A percentile compares a stretch with the other conserved stretches of the same genome.
phyloP scores from a whole-genome alignment of 2,797 vertebrate species.

The Eptatretus atami region DNA sequence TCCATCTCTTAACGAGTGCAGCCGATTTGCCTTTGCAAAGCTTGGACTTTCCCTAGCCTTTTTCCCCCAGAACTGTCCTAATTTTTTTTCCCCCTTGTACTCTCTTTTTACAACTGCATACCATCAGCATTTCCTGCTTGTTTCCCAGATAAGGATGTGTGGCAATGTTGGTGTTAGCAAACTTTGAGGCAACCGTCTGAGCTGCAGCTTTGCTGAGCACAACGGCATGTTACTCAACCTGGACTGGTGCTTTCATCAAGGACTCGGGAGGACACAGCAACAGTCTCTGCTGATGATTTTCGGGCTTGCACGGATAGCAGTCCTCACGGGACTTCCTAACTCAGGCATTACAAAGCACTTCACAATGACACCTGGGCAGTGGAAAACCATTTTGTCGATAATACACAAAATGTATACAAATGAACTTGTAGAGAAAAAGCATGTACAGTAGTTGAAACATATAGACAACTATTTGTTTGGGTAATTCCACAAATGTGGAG shows the following conservation, averaged over 20 bases:
- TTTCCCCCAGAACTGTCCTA: no score
- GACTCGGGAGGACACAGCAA: slow-evolving; percentile 86
- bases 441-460: no score
- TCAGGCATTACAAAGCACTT: slow-evolving; percentile 28
- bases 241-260: slow-evolving; percentile 91
- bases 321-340: slow-evolving; percentile 78
- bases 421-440: no score
- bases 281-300: slow-evolving; percentile 83
- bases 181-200: slow-evolving; percentile 98
- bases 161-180: slow-evolving; percentile 66
- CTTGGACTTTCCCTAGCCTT: no score
- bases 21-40: no score
- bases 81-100: background rate
- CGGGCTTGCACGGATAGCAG: slow-evolving; percentile 87
- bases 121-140: no score
- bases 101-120: no score
- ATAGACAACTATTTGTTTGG: no score
- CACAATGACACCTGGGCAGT: background rate
- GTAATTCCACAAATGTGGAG: no score
- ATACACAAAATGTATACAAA: no score
- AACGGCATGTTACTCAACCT: slow-evolving; percentile 96
- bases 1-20: no score
- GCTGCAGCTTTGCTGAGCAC: slow-evolving; percentile 71
- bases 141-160: slow-evolving; percentile 69
- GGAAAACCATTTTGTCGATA: no score